Base-by-base conservation (phyloP, 2,797 vertebrate species). In the Cichlasoma orientale region DNA sequence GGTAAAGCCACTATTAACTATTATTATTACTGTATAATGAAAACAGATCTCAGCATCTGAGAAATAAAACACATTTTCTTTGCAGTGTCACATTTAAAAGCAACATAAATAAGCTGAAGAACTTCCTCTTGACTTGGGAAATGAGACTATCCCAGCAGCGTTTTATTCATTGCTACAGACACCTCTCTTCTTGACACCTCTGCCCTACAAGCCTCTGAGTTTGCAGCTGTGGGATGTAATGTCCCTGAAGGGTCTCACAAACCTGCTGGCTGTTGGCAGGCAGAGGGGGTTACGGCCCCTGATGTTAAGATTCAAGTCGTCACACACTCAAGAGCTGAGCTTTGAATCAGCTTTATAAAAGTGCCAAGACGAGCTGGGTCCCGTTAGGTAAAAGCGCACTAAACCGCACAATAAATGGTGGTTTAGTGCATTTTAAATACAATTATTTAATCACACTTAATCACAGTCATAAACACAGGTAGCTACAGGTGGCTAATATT, bases 401-500 rank as follows among this genome's bases (percentile, higher is more conserved):
- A 78, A 80, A 80, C 63, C 5, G 50, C 36, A 53, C 53, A 78
- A 73, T 77, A 69, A 85, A 90, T 52, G 13, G 16, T 25, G 50
- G 55, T 79, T 82, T 54, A 66, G 56, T 72, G 52, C 33, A 31
- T 58, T 50, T 89, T 73, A 87, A 82, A 57, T 23, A 68, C 73
- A 77, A 55, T 86, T 82, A 73, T 56, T 84, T 76, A 78, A 85
- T 84, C 38, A 59, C 38, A 25, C 14, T 63, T 74, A 61, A 82
- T 82, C 44, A 78, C 25, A 57, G 54, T 25, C 55, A 80, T 89
- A 75, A 86, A 79, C 41, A 14, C 50, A 31, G 63, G 25, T 50
- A 68, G 72, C 56, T 54, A 25, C 78, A 85, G 78, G 56, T 73
- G 68, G 72, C 29, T 80, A 19, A 7, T 53, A 50, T 86, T 66